A percentile compares a stretch with the other conserved stretches of the same genome.
phyloP scores from a whole-genome alignment of 2,888 invertebrate species.

The Panzeria rudis region DNA sequence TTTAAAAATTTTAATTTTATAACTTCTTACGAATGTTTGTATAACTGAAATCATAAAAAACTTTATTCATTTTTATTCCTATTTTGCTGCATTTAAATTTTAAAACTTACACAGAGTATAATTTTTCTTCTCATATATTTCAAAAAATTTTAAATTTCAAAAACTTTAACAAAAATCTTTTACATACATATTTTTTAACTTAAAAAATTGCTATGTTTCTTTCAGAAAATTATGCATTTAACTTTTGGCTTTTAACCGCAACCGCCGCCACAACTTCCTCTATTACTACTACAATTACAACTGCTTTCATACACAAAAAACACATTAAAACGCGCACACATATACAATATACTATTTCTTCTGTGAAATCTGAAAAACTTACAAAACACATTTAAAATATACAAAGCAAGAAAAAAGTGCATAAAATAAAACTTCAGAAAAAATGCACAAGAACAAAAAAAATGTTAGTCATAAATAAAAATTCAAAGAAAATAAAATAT shows the following conservation, averaged over 20 bases:
- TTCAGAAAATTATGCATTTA: conserved; percentile 54
- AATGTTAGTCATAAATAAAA: conserved; percentile 60
- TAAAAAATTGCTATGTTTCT: conserved; percentile 34
- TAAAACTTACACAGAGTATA: background rate
- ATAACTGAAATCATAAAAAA: too few relatives aligned
- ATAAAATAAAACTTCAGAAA: conserved; percentile 47
- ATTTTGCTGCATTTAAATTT: too few relatives aligned
- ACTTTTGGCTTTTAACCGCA: conserved; percentile 65
- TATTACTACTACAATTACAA: conserved; percentile 35
- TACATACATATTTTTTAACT: conserved; percentile 14
- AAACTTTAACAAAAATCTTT: conserved; percentile 12
- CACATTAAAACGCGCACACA: background rate
- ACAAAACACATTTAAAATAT: conserved; percentile 24
- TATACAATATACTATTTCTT: background rate
- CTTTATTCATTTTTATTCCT: too few relatives aligned
- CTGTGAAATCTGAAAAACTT: background rate
- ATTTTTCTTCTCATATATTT: background rate
- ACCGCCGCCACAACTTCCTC: conserved; percentile 40
- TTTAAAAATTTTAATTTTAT: too few relatives aligned
- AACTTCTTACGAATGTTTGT: too few relatives aligned
- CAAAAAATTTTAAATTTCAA: background rate
- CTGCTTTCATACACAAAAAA: conserved; percentile 17
- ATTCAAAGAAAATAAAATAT: conserved; percentile 55
- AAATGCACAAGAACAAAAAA: conserved; percentile 37
- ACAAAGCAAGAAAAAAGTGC: conserved; percentile 10